These are phyloP conservation scores for Orthosia gracilis DNA, from an alignment of 2,888 invertebrate genomes.

Conservation along the genomic window DNA sequence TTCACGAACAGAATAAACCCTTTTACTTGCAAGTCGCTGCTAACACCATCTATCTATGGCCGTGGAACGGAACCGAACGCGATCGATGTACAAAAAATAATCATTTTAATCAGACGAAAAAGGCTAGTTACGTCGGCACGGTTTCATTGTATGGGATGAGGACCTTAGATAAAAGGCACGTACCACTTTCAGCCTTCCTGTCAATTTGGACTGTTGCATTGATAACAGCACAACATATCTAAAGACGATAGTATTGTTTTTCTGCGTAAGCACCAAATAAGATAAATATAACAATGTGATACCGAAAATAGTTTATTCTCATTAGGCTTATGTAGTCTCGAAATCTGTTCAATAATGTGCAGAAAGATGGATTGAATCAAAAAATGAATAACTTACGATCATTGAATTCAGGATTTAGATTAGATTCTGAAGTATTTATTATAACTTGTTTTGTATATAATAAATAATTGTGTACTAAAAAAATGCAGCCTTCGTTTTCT, in stretches of 20 bases:
- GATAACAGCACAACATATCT: not conserved
- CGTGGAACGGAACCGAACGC: too few species aligned
- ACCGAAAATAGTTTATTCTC: not conserved
- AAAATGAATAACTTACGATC: not conserved
- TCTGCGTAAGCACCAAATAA: not conserved
- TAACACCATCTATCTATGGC: too few species aligned
- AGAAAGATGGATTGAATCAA: conserved; percentile 18
- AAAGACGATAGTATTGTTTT: not conserved
- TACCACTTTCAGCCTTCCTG: not conserved
- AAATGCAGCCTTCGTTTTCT: not conserved
- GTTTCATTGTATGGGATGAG: too few species aligned
- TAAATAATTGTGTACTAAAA: not conserved
- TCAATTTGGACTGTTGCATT: not conserved
- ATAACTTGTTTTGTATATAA: not conserved
- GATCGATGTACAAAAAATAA: too few species aligned
- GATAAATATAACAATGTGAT: not conserved
- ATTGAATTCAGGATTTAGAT: not conserved
- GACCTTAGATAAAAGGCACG: conserved; percentile 2
- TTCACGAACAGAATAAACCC: too few species aligned
- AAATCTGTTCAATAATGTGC: conserved; percentile 16
- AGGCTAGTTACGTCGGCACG: too few species aligned
- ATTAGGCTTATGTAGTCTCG: conserved; percentile 14
- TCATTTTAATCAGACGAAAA: too few species aligned
- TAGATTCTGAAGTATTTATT: not conserved
- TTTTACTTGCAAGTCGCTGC: too few species aligned